Conservation (phyloP, 2,113 vertebrate species). For the Nyctereutes procyonoides region DNA sequence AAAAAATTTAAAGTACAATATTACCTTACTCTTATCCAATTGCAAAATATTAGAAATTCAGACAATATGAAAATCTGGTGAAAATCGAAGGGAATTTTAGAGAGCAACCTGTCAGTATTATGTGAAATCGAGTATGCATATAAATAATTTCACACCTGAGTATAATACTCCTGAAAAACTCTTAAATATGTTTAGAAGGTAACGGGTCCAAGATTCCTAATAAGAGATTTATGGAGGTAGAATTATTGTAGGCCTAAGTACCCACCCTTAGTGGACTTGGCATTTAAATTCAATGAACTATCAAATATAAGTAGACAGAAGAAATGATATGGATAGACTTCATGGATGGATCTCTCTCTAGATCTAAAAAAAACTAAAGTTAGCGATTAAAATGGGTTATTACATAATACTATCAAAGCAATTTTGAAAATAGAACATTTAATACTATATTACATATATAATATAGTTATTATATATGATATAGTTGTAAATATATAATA, state of each 20-base stretch:
- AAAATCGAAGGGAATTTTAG: background rate
- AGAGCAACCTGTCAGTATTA: background rate
- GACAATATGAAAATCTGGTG: background rate
- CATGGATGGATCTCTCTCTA: background rate
- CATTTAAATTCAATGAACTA: slow-evolving; percentile 4
- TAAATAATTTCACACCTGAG: background rate
- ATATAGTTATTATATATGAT: no score
- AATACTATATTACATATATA: background rate
- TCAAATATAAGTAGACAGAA: background rate
- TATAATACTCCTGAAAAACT: background rate
- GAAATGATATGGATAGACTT: background rate
- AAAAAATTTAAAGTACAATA: background rate
- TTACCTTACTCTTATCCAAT: background rate
- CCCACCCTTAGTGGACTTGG: background rate
- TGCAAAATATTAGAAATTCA: background rate
- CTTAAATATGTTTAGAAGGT: background rate
- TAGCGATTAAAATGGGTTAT: background rate
- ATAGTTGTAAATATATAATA: no score
- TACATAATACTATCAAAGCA: background rate
- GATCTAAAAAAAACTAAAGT: background rate
- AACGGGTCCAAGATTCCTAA: background rate
- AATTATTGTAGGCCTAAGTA: background rate
- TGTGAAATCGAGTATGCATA: background rate
- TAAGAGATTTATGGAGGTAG: background rate
- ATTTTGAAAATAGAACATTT: background rate